A percentile compares a stretch with the other conserved stretches of the same genome.
Evolutionary conservation across 2,888 invertebrate genomes (phyloP).

Genomic region (Drosophila kambysellisi): DNA sequence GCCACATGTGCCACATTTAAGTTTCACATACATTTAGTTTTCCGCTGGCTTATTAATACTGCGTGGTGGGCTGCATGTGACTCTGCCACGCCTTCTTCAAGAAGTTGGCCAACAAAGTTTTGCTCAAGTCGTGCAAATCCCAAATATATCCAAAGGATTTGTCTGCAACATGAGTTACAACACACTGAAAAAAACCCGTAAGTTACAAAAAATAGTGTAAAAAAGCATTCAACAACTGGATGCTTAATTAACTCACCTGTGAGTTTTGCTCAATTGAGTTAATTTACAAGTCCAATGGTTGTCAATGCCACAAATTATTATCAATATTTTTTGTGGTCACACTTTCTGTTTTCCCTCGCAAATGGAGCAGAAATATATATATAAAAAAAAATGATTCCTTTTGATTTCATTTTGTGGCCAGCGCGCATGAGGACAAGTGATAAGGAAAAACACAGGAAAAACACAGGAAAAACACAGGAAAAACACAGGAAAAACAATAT

Average conservation of each 20-base stretch:
- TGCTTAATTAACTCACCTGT: conserved; percentile 61
- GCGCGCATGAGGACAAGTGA: conserved; percentile 41
- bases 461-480: conserved; percentile 30
- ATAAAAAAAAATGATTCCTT: conserved; percentile 44
- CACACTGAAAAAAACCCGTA: background rate
- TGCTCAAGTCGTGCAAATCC: conserved; percentile 21
- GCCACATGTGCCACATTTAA: conserved; percentile 69
- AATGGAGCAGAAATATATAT: conserved; percentile 50
- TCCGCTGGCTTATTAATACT: conserved; percentile 56
- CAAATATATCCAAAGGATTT: conserved; percentile 16
- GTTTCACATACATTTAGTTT: conserved; percentile 35
- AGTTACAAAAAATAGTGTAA: background rate
- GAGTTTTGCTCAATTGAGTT: conserved; percentile 62
- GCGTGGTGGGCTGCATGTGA: conserved; percentile 37
- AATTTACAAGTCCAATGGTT: conserved; percentile 65
- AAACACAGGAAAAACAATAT: conserved; percentile 25
- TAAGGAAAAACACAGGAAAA: conserved; percentile 26
- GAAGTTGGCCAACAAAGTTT: conserved; percentile 28
- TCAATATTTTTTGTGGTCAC: conserved; percentile 42
- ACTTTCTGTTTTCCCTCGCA: conserved; percentile 7
- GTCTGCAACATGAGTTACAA: background rate
- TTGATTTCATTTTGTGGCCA: conserved; percentile 71
- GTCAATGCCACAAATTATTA: conserved; percentile 60
- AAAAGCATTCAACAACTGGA: background rate
- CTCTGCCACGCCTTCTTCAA: conserved; percentile 19